A percentile compares a stretch with the other conserved stretches of the same genome.
Evolutionary conservation across 2,888 invertebrate species (phyloP).

Genomic region (Lasioglossum vierecki): DNA sequence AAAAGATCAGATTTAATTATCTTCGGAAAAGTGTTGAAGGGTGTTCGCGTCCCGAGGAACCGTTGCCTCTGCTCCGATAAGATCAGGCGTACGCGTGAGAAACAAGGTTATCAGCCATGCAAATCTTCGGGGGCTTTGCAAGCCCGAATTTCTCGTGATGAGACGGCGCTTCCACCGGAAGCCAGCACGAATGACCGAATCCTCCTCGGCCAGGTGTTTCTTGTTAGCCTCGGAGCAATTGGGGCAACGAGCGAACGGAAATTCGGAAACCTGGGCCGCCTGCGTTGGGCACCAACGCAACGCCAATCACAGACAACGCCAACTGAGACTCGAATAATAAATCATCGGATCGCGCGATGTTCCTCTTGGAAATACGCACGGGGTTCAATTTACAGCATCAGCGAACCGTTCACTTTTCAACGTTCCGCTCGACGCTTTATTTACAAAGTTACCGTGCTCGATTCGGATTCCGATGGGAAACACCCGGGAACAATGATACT

Average conservation of each 20-base stretch:
- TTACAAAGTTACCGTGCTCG: neutral
- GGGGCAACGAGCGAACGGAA: constrained; percentile 41
- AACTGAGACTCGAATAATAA: constrained; percentile 25
- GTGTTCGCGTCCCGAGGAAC: neutral
- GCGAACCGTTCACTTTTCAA: constrained; percentile 26
- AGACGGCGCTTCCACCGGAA: constrained; percentile 15
- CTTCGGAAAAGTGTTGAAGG: neutral
- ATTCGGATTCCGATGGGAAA: constrained; percentile 13
- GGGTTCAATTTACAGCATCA: constrained; percentile 19
- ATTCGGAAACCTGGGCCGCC: constrained; percentile 37
- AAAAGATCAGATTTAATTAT: neutral
- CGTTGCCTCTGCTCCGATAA: neutral
- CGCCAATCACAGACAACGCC: constrained; percentile 9
- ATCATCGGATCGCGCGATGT: constrained; percentile 15
- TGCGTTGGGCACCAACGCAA: neutral
- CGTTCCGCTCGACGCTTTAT: constrained; percentile 10
- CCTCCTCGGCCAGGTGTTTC: constrained; percentile 22
- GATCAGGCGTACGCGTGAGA: constrained; percentile 13
- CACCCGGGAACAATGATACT: neutral
- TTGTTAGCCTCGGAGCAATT: constrained; percentile 42
- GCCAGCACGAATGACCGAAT: neutral
- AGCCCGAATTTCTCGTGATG: constrained; percentile 39
- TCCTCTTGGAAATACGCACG: neutral
- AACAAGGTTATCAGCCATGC: constrained; percentile 23
- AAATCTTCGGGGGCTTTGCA: constrained; percentile 20